Conservation (phyloP, 1,140 invertebrate species). For the Nephila pilipes region DNA sequence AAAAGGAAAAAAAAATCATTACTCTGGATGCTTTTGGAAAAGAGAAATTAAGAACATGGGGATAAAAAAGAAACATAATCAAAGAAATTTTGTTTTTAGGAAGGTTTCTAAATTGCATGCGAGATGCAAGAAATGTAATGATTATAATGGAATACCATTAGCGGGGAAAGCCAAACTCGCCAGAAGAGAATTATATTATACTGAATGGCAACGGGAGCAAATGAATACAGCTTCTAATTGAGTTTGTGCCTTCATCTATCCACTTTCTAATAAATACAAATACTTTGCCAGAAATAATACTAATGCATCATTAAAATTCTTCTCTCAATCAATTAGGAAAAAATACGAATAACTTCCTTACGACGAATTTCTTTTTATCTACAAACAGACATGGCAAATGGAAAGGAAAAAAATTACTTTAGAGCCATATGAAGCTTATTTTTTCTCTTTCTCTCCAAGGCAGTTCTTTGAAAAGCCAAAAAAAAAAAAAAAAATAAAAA, state of each 20-base stretch:
- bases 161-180: slow-evolving; percentile 5
- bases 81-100: background rate
- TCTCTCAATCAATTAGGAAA: slow-evolving; percentile 63
- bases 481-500: slow-evolving; percentile 18
- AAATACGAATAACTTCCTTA: slow-evolving; percentile 44
- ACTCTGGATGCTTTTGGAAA: background rate
- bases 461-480: slow-evolving; percentile 8
- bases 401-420: background rate
- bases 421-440: background rate
- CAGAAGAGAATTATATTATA: slow-evolving; percentile 14
- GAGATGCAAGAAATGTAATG: slow-evolving; percentile 14
- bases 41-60: background rate
- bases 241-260: slow-evolving; percentile 15
- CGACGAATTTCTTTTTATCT: slow-evolving; percentile 29
- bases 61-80: background rate
- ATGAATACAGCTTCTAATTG: slow-evolving; percentile 45
- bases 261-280: slow-evolving; percentile 44
- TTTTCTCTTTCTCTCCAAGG: background rate
- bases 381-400: background rate
- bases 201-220: slow-evolving; percentile 16
- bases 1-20: background rate
- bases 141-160: slow-evolving; percentile 60
- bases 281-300: slow-evolving; percentile 42
- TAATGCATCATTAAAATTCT: slow-evolving; percentile 62
- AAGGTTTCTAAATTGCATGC: slow-evolving; percentile 1